Percentiles rank a stretch among this genome's conserved stretches.
Conservation (phyloP, 2,113 vertebrate species). For the Archilochus colubris region DNA sequence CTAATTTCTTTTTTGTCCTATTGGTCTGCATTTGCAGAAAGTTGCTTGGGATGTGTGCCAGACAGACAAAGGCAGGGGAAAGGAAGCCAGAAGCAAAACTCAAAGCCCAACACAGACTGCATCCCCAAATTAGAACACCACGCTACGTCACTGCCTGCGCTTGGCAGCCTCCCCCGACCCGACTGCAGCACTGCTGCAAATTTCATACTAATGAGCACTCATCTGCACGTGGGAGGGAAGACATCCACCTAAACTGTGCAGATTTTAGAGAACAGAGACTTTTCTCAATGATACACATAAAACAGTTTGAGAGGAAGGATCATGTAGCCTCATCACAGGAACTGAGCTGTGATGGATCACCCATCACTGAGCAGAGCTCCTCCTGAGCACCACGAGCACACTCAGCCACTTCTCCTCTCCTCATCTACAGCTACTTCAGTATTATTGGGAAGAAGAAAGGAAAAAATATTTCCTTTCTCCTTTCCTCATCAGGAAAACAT, state of each 20-base stretch:
- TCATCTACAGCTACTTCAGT: rapidly evolving
- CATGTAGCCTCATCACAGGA: neutral
- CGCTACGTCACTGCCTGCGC: neutral
- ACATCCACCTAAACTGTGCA: neutral
- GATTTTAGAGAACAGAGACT: neutral
- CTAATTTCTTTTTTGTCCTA: conserved; percentile 27
- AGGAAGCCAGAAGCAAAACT: conserved; percentile 42
- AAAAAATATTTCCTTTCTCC: neutral
- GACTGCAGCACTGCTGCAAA: neutral
- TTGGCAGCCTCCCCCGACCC: neutral
- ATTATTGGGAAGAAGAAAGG: neutral
- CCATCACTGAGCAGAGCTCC: neutral
- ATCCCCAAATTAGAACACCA: conserved; percentile 29
- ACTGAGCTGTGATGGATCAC: neutral
- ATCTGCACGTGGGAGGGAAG: neutral
- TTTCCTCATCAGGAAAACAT: neutral
- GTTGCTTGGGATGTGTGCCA: conserved; percentile 5
- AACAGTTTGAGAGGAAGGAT: neutral
- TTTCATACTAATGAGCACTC: neutral
- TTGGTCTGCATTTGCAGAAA: conserved; percentile 39
- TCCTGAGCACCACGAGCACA: rapidly evolving
- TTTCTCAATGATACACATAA: neutral
- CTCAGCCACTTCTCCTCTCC: neutral
- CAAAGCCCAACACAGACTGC: neutral
- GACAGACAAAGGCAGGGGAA: conserved; percentile 12